These are phyloP conservation scores for Lepus townsendii DNA, from an alignment of 2,797 vertebrate species.

Conservation along the genomic window DNA sequence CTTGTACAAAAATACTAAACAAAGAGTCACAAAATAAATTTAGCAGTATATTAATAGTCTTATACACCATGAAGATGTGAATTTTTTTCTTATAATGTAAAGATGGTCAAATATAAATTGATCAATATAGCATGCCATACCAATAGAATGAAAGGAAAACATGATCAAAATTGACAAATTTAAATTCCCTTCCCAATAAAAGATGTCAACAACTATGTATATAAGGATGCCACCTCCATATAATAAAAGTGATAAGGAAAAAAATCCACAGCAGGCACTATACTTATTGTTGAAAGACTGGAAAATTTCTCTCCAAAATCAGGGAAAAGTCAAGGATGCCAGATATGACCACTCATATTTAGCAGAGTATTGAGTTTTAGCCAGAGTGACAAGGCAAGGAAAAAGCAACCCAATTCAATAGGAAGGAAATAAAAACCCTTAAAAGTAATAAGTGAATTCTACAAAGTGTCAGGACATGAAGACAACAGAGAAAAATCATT, in stretches of 20 bases:
- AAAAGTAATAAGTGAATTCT: background rate
- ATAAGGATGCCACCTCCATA: background rate
- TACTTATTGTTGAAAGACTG: background rate
- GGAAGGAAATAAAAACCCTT: background rate
- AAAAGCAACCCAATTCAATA: background rate
- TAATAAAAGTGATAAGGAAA: background rate
- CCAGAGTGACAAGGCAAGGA: background rate
- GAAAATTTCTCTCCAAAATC: background rate
- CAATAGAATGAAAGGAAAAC: background rate
- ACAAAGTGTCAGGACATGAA: background rate
- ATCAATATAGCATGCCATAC: background rate
- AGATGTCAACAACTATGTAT: background rate
- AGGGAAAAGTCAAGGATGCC: background rate
- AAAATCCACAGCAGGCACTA: background rate
- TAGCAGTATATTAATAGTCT: background rate
- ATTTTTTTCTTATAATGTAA: background rate
- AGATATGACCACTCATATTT: background rate
- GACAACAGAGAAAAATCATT: background rate
- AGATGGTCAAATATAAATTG: background rate
- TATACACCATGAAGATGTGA: background rate
- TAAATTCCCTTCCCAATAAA: background rate
- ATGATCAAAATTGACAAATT: background rate
- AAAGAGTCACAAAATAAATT: background rate
- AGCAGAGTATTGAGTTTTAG: background rate
- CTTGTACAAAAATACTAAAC: background rate